These are phyloP conservation scores for Steinernema feltiae DNA, from an alignment of 1,140 invertebrate species.

Conservation along the genomic window DNA sequence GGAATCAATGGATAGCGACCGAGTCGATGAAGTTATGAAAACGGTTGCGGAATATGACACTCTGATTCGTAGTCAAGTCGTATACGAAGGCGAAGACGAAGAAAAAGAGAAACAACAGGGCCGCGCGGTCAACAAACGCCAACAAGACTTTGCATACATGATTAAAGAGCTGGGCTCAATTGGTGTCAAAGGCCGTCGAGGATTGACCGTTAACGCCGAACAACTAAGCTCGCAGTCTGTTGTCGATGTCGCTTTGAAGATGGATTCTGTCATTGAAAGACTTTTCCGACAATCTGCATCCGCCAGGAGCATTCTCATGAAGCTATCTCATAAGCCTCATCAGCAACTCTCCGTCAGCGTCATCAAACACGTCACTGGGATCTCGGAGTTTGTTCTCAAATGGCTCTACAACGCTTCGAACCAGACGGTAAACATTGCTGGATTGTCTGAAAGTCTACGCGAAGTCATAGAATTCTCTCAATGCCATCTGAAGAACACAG, in stretches of 20 bases:
- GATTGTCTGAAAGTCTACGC: neutral
- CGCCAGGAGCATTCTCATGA: constrained; percentile 37
- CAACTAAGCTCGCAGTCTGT: constrained; percentile 19
- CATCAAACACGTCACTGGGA: constrained; percentile 31
- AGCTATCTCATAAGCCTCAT: constrained; percentile 13
- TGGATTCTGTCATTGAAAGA: neutral
- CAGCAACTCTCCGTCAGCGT: constrained; percentile 37
- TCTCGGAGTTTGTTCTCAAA: constrained; percentile 38
- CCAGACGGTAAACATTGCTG: constrained; percentile 11
- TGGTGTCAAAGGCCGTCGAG: constrained; percentile 29
- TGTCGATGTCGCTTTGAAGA: constrained; percentile 17
- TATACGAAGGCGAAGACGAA: constrained; percentile 33
- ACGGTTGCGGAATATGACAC: neutral
- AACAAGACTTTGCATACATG: constrained; percentile 31
- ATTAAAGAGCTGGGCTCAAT: constrained; percentile 18
- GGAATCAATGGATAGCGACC: neutral
- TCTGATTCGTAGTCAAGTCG: neutral
- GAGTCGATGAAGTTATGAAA: neutral
- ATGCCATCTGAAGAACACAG: neutral
- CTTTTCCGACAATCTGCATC: constrained; percentile 30
- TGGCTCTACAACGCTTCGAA: constrained; percentile 35
- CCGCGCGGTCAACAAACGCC: constrained; percentile 39
- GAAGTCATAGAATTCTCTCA: neutral
- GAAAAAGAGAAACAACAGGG: constrained; percentile 45
- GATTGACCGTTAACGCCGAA: constrained; percentile 33